Percentiles rank a stretch among this genome's conserved stretches.
phyloP scores from a whole-genome alignment of 2,113 vertebrate species.

The Mobula hypostoma region DNA sequence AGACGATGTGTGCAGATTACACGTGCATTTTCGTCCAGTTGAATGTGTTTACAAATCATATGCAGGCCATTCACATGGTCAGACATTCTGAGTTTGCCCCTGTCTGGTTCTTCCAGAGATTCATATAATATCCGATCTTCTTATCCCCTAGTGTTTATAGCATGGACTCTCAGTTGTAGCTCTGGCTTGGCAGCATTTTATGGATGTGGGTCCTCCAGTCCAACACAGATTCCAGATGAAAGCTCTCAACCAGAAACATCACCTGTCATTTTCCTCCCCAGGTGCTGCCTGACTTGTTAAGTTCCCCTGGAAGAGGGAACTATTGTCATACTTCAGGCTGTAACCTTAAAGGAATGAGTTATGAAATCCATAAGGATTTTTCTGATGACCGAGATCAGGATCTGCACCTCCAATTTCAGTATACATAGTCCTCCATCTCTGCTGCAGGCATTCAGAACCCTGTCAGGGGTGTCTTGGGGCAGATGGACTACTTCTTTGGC shows the following conservation, averaged over 20 bases:
- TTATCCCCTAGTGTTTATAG: background rate
- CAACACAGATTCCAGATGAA: no score
- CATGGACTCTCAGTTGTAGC: background rate
- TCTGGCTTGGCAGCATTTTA: background rate
- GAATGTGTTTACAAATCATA: background rate
- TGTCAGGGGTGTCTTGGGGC: no score
- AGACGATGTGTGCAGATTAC: background rate
- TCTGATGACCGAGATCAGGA: no score
- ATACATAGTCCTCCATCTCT: no score
- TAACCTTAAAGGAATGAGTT: background rate
- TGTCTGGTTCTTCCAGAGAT: background rate
- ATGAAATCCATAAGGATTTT: background rate
- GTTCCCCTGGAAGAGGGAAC: background rate
- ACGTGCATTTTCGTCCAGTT: background rate
- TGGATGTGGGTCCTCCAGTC: background rate
- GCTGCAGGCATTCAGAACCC: no score
- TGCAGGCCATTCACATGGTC: background rate
- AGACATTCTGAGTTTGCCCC: background rate
- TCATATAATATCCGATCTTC: background rate
- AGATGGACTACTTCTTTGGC: no score
- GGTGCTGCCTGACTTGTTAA: no score
- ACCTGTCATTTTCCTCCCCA: no score
- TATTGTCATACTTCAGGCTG: background rate
- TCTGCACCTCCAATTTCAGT: no score
- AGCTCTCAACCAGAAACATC: no score